A percentile compares a stretch with the other conserved stretches of the same genome.
Conservation (phyloP, 2,113 vertebrate species). For the Tachycineta bicolor region DNA sequence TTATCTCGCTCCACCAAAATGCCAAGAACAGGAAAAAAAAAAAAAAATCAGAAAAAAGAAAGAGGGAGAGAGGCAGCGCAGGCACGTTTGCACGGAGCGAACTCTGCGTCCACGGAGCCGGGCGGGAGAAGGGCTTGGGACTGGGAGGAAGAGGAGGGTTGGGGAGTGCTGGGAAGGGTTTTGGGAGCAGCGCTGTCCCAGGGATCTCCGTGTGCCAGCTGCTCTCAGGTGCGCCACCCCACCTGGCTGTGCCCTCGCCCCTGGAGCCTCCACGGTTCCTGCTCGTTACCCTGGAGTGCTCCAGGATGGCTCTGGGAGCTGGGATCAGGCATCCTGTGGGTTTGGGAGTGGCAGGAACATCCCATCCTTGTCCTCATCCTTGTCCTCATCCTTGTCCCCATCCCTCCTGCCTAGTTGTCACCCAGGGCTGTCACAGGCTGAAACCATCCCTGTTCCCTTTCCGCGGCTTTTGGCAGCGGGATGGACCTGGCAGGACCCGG, state of each 20-base stretch:
- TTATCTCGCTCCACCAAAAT: conserved; percentile 96
- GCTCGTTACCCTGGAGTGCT: rapidly evolving
- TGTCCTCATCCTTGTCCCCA: neutral
- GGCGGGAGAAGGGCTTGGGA: neutral
- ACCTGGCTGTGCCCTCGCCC: neutral
- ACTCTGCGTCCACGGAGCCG: rapidly evolving
- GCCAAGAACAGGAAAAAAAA: conserved; percentile 92
- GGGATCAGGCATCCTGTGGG: neutral
- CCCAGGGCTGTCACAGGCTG: neutral
- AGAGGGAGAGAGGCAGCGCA: conserved; percentile 75
- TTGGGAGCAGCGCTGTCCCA: neutral
- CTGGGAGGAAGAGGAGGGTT: neutral
- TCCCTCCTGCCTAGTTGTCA: rapidly evolving
- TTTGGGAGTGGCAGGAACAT: neutral
- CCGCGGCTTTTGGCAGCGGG: rapidly evolving
- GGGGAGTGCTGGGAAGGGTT: neutral
- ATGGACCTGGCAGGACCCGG: neutral
- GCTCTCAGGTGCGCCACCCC: neutral
- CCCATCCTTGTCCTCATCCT: neutral
- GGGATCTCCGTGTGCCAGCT: neutral
- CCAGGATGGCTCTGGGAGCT: neutral
- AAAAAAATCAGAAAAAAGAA: conserved; percentile 80
- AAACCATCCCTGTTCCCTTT: neutral
- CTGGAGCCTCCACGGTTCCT: rapidly evolving
- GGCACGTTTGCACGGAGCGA: conserved; percentile 42